Conservation (phyloP, 2,888 invertebrate genomes). For the Biston betularia region DNA sequence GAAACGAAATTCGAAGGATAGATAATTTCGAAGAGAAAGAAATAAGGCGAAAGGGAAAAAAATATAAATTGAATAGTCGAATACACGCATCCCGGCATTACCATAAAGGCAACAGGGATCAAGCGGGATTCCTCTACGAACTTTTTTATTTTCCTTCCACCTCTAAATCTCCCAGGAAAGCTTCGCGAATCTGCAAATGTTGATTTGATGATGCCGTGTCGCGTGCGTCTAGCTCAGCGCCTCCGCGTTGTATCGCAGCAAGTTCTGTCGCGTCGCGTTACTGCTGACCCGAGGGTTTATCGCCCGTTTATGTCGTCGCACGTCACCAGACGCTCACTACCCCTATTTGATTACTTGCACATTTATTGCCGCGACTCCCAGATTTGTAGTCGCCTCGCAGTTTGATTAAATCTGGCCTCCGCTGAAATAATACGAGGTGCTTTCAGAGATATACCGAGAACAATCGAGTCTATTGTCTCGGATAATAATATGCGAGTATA, state of each 20-base stretch:
- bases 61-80: constrained; percentile 86
- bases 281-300: constrained; percentile 58
- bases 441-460: constrained; percentile 48
- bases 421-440: constrained; percentile 49
- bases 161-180: constrained; percentile 85
- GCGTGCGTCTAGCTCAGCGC: constrained; percentile 49
- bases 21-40: constrained; percentile 84
- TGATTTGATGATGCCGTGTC: constrained; percentile 83
- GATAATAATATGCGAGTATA: constrained; percentile 53
- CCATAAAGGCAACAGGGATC: constrained; percentile 86
- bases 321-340: constrained; percentile 43
- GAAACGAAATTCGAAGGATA: constrained; percentile 86
- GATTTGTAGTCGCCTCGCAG: constrained; percentile 34
- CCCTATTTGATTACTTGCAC: constrained; percentile 55
- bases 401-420: constrained; percentile 50
- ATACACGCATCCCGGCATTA: constrained; percentile 86
- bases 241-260: constrained; percentile 40
- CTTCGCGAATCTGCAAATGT: constrained; percentile 87
- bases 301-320: constrained; percentile 46
- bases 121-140: constrained; percentile 85
- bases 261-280: constrained; percentile 46
- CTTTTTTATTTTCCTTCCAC: constrained; percentile 87
- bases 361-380: constrained; percentile 46
- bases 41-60: constrained; percentile 83
- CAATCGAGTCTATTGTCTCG: constrained; percentile 52